These are phyloP conservation scores for Brenthis daphne DNA, from an alignment of 2,888 invertebrate species.

Conservation along the genomic window DNA sequence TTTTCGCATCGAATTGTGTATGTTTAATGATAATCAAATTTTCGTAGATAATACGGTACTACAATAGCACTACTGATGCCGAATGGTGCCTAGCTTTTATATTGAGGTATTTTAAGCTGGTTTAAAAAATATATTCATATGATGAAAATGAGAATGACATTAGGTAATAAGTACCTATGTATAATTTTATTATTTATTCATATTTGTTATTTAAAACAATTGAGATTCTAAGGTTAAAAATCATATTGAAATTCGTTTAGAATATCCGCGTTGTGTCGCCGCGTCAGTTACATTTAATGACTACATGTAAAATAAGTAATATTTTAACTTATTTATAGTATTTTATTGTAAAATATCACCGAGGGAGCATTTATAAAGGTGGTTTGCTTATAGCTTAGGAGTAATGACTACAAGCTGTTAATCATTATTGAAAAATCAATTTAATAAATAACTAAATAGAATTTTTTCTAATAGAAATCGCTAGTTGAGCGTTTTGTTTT, in stretches of 20 bases:
- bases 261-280: conserved; percentile 1
- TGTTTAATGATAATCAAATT: conserved; percentile 33
- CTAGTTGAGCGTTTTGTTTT: not conserved
- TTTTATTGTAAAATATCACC: conserved; percentile 17
- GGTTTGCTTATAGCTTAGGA: not conserved
- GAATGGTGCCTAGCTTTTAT: conserved; percentile 67
- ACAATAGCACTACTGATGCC: conserved; percentile 51
- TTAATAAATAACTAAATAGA: not conserved
- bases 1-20: conserved; percentile 53
- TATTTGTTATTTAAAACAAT: conserved; percentile 5
- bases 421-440: not conserved
- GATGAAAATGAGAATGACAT: conserved; percentile 37
- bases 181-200: conserved; percentile 13
- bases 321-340: conserved; percentile 10
- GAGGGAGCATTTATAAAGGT: conserved; percentile 22
- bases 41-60: conserved; percentile 15
- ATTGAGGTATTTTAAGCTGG: conserved; percentile 59
- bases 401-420: conserved; percentile 6
- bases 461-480: not conserved
- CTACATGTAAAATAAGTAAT: not conserved
- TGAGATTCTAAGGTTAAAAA: not conserved
- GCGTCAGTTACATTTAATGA: too few species aligned
- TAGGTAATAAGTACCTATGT: conserved; percentile 12
- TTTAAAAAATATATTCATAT: conserved; percentile 7
- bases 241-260: conserved; percentile 19